Percentiles rank a stretch among this genome's conserved stretches.
Evolutionary conservation across 2,888 invertebrate genomes (phyloP).

Genomic region (Apeira syringaria): DNA sequence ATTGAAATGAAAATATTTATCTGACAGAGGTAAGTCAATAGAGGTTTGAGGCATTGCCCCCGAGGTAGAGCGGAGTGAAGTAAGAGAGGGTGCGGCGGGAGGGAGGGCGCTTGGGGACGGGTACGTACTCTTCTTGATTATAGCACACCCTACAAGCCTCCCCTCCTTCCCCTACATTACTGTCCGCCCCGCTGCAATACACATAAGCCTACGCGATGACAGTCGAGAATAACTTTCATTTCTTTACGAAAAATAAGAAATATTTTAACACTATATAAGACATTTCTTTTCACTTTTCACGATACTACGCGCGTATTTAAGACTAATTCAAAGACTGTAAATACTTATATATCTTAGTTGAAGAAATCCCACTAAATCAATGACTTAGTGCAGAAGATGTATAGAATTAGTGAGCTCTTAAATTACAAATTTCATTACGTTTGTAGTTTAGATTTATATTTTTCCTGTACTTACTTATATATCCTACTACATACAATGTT

Average conservation of each 20-base stretch:
- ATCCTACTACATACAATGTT: too few species aligned
- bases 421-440: too few species aligned
- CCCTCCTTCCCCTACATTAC: constrained; percentile 41
- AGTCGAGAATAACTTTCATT: constrained; percentile 50
- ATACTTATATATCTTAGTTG: too few species aligned
- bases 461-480: too few species aligned
- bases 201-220: constrained; percentile 68
- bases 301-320: too few species aligned
- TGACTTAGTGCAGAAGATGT: too few species aligned
- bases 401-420: too few species aligned
- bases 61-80: constrained; percentile 48
- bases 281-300: constrained; percentile 4
- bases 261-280: constrained; percentile 21
- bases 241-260: constrained; percentile 39
- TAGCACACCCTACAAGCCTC: constrained; percentile 61
- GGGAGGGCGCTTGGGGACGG: constrained; percentile 71
- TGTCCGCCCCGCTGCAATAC: constrained; percentile 58
- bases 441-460: too few species aligned
- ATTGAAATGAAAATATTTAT: constrained; percentile 69
- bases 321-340: too few species aligned
- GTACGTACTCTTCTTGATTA: constrained; percentile 84
- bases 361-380: too few species aligned
- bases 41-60: constrained; percentile 79
- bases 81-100: constrained; percentile 30
- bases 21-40: constrained; percentile 75